Evolutionary conservation across 2,888 invertebrate species (phyloP).

Genomic region (Boloria selene): DNA sequence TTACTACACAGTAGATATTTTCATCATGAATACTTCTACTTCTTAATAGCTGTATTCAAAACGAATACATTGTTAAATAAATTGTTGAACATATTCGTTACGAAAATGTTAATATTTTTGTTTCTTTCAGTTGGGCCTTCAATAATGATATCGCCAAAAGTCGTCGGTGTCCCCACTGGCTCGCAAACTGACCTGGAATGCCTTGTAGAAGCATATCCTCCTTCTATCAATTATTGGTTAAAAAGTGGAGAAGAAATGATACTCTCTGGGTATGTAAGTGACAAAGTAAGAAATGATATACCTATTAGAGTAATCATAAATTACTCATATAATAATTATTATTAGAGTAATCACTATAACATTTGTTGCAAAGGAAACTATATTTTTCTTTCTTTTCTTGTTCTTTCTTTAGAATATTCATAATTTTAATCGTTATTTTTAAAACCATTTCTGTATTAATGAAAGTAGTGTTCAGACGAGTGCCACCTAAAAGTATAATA

Average conservation of each 20-base stretch:
- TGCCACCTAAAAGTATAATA: too few species aligned
- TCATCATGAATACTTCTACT: too few species aligned
- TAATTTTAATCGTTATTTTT: too few species aligned
- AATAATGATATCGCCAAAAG: constrained; percentile 84
- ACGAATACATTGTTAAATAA: neutral
- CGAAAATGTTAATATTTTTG: neutral
- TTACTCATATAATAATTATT: too few species aligned
- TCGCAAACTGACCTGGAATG: constrained; percentile 84
- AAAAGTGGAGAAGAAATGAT: constrained; percentile 84
- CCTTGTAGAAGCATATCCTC: constrained; percentile 85
- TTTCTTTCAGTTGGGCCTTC: constrained; percentile 83
- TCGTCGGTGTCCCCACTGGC: constrained; percentile 85
- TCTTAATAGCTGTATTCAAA: neutral
- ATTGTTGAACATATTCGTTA: neutral
- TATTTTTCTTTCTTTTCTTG: too few species aligned
- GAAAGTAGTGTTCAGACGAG: too few species aligned
- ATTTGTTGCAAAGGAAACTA: too few species aligned
- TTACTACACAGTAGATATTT: neutral
- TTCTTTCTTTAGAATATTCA: too few species aligned
- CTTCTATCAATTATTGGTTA: constrained; percentile 87
- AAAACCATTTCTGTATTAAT: too few species aligned
- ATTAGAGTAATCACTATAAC: too few species aligned
- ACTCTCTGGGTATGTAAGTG: constrained; percentile 79
- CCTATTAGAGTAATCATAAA: too few species aligned
- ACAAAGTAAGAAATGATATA: constrained; percentile 2